These are phyloP conservation scores for Rhynchophorus ferrugineus DNA, from an alignment of 1,140 invertebrate genomes.

Conservation along the genomic window DNA sequence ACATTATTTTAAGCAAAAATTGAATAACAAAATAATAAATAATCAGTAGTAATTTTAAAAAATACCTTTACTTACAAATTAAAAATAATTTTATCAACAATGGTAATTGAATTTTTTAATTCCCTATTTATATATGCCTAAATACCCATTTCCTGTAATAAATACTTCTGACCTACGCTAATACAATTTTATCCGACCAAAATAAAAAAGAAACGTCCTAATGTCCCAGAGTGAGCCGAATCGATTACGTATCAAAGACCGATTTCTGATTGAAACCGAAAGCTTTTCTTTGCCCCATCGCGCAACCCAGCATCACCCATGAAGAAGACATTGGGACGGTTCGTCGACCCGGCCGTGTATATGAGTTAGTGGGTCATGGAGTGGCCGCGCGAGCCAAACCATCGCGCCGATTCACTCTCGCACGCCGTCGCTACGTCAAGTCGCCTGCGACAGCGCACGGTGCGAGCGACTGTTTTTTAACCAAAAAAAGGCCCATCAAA, in stretches of 20 bases:
- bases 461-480: slow-evolving; percentile 10
- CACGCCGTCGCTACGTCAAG: slow-evolving; percentile 1
- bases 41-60: no score
- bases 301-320: slow-evolving; percentile 16
- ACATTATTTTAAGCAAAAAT: no score
- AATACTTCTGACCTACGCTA: no score
- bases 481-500: slow-evolving; percentile 7
- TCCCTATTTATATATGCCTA: no score
- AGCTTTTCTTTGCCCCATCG: slow-evolving; percentile 9
- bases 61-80: no score
- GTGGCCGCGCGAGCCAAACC: slow-evolving; percentile 24
- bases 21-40: no score
- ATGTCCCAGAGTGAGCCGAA: no score
- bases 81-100: no score
- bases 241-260: background rate
- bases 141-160: no score
- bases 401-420: background rate
- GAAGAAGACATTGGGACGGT: slow-evolving; percentile 29
- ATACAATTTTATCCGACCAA: no score
- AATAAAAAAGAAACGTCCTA: no score
- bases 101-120: no score
- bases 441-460: slow-evolving; percentile 8
- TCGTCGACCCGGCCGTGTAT: slow-evolving; percentile 34
- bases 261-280: slow-evolving; percentile 13
- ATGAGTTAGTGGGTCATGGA: slow-evolving; percentile 40